Percentiles rank a stretch among this genome's conserved stretches.
phyloP scores from a whole-genome alignment of 2,888 invertebrate species.

The Dryadula phaetusa region DNA sequence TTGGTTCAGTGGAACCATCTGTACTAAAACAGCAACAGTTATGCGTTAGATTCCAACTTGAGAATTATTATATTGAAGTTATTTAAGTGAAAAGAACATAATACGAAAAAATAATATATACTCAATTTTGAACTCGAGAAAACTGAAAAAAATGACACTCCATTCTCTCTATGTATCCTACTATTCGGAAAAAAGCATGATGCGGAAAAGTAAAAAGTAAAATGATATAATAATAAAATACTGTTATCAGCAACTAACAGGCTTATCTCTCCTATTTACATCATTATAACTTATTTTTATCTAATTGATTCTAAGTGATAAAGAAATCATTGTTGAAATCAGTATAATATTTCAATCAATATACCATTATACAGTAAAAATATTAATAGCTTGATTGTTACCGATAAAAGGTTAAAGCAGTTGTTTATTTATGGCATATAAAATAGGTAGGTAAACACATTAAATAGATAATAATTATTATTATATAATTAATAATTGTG shows the following conservation, averaged over 20 bases:
- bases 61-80: too few species aligned
- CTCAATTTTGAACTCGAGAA: too few species aligned
- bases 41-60: too few species aligned
- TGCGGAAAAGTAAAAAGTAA: not conserved
- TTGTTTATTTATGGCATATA: not conserved
- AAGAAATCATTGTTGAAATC: not conserved
- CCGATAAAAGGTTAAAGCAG: not conserved
- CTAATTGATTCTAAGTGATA: conserved; percentile 16
- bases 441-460: not conserved
- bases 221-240: not conserved
- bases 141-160: too few species aligned
- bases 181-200: not conserved
- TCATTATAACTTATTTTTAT: conserved; percentile 21
- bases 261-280: conserved; percentile 1
- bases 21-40: too few species aligned
- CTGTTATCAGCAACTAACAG: conserved; percentile 3
- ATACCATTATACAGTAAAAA: not conserved
- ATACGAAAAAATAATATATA: too few species aligned
- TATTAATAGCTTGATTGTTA: not conserved
- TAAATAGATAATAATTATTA: not conserved
- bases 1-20: too few species aligned
- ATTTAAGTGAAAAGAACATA: too few species aligned
- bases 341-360: conserved; percentile 10
- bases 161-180: not conserved
- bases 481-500: not conserved